Conservation (phyloP, 1,140 invertebrate genomes). For the Sitobion miscanthi region DNA sequence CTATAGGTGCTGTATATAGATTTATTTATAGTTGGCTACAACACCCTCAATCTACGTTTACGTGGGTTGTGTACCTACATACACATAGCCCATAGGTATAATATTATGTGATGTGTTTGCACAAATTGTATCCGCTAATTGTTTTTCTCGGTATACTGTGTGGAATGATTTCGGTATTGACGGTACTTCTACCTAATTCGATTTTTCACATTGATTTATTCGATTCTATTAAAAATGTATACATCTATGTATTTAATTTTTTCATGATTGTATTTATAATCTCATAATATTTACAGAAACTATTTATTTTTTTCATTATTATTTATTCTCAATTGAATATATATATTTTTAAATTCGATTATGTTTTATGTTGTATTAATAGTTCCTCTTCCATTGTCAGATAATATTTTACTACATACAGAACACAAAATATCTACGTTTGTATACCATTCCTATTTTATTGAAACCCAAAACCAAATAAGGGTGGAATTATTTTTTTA, state of each 20-base stretch:
- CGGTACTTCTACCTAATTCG: not conserved
- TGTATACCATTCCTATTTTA: not conserved
- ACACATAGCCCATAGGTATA: too few species aligned
- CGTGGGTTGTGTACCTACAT: not conserved
- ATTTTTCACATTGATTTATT: not conserved
- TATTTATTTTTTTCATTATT: not conserved
- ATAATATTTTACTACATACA: not conserved
- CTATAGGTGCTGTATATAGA: not conserved
- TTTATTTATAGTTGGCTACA: not conserved
- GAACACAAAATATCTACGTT: not conserved
- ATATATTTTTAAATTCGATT: not conserved
- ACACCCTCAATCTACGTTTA: not conserved
- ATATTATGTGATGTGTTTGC: not conserved
- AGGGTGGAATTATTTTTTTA: constrained; percentile 16
- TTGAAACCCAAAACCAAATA: constrained; percentile 42
- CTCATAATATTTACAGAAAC: not conserved
- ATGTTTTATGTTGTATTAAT: not conserved
- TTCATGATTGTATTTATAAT: not conserved
- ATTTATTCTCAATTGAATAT: not conserved
- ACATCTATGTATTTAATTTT: too few species aligned
- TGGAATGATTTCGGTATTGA: too few species aligned
- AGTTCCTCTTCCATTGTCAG: too few species aligned
- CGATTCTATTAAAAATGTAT: too few species aligned
- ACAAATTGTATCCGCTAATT: not conserved
- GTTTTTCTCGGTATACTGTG: not conserved